Percentiles rank a stretch among this genome's conserved stretches.
Conservation (phyloP, 2,797 vertebrate species). For the Furcifer pardalis region DNA sequence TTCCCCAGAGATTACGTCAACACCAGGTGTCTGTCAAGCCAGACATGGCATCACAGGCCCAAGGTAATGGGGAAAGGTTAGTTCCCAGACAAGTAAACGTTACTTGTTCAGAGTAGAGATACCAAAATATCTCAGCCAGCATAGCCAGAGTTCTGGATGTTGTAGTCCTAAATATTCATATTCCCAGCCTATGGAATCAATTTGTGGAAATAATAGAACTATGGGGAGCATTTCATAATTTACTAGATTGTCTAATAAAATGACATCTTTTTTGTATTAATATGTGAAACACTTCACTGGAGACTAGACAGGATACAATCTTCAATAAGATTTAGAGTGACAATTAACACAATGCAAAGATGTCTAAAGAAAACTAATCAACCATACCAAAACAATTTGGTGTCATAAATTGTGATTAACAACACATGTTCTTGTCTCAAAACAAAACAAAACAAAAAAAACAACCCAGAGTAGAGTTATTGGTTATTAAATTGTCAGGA, state of each 20-base stretch:
- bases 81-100: not conserved
- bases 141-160: not conserved
- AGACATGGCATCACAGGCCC: too few species aligned
- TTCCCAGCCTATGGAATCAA: not conserved
- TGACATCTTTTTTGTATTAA: not conserved
- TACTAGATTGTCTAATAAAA: not conserved
- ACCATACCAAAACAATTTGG: not conserved
- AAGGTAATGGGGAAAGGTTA: too few species aligned
- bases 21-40: too few species aligned
- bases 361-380: not conserved
- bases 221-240: too few species aligned
- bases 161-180: not conserved
- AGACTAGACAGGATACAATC: not conserved
- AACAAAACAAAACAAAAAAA: too few species aligned
- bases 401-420: slow-evolving; percentile 16
- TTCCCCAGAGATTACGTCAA: too few species aligned
- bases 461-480: not conserved
- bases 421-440: not conserved
- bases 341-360: slow-evolving; percentile 3
- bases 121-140: not conserved
- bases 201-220: not conserved
- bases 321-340: not conserved
- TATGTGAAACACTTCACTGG: not conserved
- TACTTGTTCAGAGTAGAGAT: not conserved
- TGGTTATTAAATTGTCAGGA: slow-evolving; percentile 5